A percentile compares a stretch with the other conserved stretches of the same genome.
Conservation (phyloP, 2,113 vertebrate genomes). For the Urocynchramus pylzowi region DNA sequence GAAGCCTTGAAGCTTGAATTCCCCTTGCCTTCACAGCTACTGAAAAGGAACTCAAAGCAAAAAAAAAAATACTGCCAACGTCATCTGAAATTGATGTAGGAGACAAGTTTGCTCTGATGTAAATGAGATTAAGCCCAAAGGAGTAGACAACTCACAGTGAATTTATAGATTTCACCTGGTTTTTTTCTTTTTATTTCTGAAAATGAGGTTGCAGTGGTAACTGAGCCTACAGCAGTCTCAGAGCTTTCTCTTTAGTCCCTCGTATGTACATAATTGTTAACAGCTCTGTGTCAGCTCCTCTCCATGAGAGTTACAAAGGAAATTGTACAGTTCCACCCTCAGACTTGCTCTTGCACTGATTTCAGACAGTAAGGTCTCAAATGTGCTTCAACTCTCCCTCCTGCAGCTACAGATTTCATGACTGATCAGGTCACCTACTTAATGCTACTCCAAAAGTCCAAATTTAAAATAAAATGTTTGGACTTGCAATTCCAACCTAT, state of each 20-base stretch:
- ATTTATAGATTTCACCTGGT: not conserved
- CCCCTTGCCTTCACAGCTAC: not conserved
- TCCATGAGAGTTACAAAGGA: not conserved
- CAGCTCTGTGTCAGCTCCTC: not conserved
- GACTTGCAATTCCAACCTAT: not conserved
- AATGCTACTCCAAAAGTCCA: not conserved
- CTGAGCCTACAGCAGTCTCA: not conserved
- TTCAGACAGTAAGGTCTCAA: not conserved
- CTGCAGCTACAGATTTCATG: not conserved
- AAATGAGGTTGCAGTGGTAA: not conserved
- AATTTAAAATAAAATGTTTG: not conserved
- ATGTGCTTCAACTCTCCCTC: not conserved
- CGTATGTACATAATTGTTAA: not conserved
- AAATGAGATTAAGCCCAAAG: not conserved
- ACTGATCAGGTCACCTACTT: not conserved
- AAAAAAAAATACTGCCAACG: not conserved
- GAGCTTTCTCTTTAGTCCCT: not conserved
- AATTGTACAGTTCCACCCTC: not conserved
- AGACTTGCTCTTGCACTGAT: not conserved
- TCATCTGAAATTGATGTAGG: not conserved
- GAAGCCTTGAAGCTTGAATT: not conserved
- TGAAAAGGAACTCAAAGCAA: not conserved
- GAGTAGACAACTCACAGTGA: not conserved
- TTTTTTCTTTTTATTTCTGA: not conserved
- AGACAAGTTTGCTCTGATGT: not conserved